Conservation (phyloP, 2,113 vertebrate species). For the Oncorhynchus mykiss region DNA sequence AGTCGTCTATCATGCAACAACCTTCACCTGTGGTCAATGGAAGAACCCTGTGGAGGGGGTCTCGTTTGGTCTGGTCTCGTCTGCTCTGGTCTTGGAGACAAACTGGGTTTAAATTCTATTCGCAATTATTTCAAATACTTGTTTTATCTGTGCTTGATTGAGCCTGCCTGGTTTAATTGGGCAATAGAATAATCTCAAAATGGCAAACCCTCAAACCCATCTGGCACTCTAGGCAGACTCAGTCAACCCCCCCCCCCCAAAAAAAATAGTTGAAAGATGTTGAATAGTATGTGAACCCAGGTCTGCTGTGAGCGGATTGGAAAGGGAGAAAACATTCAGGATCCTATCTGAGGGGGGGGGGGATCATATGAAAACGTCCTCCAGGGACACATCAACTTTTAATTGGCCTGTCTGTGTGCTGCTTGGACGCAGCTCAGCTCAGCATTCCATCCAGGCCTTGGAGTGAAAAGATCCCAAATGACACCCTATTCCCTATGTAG, state of each 20-base stretch:
- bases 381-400: slow-evolving; percentile 42
- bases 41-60: background rate
- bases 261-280: no score
- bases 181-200: background rate
- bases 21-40: background rate
- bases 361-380: slow-evolving; percentile 45
- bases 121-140: no score
- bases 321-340: slow-evolving; percentile 29
- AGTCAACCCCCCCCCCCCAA: no score
- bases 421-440: slow-evolving; percentile 22
- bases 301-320: background rate
- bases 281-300: background rate
- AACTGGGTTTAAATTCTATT: background rate
- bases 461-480: slow-evolving; percentile 26
- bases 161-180: background rate
- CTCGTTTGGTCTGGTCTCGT: background rate
- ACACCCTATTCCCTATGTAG: no score
- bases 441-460: slow-evolving; percentile 44
- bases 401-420: slow-evolving; percentile 27
- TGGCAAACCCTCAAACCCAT: background rate
- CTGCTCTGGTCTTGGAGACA: background rate
- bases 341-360: slow-evolving; percentile 20
- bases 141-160: no score
- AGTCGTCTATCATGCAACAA: background rate
- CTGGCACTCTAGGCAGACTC: no score